Percentiles rank a stretch among this genome's conserved stretches.
Conservation (phyloP, 1,140 invertebrate species). For the Atta texana region DNA sequence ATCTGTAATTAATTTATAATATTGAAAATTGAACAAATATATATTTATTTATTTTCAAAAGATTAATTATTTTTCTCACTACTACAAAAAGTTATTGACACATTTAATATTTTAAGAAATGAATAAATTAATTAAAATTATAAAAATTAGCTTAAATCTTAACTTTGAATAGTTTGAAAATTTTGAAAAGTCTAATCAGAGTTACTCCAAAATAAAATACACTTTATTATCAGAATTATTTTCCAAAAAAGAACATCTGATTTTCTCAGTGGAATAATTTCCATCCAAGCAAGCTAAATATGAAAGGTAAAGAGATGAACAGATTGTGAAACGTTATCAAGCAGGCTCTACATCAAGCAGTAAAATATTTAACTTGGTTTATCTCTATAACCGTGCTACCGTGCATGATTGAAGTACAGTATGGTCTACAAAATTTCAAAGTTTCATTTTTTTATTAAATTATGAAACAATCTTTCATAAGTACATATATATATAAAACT, state of each 20-base stretch:
- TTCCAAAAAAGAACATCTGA: not conserved
- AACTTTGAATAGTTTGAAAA: not conserved
- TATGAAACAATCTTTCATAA: not conserved
- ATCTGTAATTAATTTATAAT: not conserved
- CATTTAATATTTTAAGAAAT: not conserved
- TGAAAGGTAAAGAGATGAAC: not conserved
- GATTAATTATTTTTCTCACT: too few relatives aligned
- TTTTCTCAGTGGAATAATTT: not conserved
- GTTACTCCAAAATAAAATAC: not conserved
- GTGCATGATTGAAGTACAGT: slow-evolving; percentile 10
- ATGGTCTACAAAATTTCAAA: not conserved
- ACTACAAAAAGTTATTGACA: not conserved
- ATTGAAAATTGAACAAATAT: not conserved
- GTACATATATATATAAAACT: not conserved
- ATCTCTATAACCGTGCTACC: slow-evolving; percentile 44
- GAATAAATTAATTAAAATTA: not conserved
- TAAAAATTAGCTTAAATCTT: not conserved
- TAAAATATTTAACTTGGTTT: slow-evolving; percentile 48
- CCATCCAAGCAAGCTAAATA: not conserved
- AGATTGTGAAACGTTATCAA: slow-evolving; percentile 34
- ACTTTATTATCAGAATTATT: not conserved
- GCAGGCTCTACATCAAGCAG: not conserved
- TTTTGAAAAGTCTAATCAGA: not conserved
- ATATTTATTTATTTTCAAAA: not conserved
- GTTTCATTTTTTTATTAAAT: not conserved